Evolutionary conservation across 2,888 invertebrate species (phyloP).

Genomic region (Harpalus rufipes): DNA sequence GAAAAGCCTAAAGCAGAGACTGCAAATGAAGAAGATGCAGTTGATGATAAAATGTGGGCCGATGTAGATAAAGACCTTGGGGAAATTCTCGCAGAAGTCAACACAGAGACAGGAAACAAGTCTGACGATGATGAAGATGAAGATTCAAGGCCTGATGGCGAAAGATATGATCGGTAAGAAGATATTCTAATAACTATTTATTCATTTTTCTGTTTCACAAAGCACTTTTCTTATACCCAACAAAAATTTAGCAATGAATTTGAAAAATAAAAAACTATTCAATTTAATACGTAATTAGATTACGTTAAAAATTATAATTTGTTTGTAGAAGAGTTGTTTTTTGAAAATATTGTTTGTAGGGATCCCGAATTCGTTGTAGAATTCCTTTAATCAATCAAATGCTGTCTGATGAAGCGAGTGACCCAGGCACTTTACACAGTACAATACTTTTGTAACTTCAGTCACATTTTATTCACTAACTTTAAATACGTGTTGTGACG

Average conservation of each 20-base stretch:
- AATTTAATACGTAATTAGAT: background rate
- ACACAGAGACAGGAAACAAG: conserved; percentile 79
- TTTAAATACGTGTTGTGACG: conserved; percentile 24
- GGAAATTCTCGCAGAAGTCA: conserved; percentile 84
- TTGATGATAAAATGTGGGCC: conserved; percentile 87
- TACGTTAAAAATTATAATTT: conserved; percentile 16
- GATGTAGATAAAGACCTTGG: conserved; percentile 91
- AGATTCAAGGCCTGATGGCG: conserved; percentile 80
- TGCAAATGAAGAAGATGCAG: conserved; percentile 77
- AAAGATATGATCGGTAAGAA: conserved; percentile 76
- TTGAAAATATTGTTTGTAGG: conserved; percentile 63
- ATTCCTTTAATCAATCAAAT: conserved; percentile 61
- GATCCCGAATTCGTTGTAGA: conserved; percentile 67
- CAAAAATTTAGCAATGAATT: background rate
- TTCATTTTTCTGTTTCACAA: conserved; percentile 27
- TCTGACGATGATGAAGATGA: conserved; percentile 86
- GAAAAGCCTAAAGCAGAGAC: conserved; percentile 68
- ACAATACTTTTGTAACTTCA: conserved; percentile 48
- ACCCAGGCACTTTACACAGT: conserved; percentile 49
- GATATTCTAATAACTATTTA: conserved; percentile 16
- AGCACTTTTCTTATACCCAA: conserved; percentile 25
- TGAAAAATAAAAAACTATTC: background rate
- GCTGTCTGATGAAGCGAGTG: conserved; percentile 42
- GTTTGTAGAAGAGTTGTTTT: conserved; percentile 45
- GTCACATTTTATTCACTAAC: conserved; percentile 25